Percentiles rank a stretch among this genome's conserved stretches.
phyloP scores from a whole-genome alignment of 2,113 vertebrate species.

The Oreocharis arfaki region DNA sequence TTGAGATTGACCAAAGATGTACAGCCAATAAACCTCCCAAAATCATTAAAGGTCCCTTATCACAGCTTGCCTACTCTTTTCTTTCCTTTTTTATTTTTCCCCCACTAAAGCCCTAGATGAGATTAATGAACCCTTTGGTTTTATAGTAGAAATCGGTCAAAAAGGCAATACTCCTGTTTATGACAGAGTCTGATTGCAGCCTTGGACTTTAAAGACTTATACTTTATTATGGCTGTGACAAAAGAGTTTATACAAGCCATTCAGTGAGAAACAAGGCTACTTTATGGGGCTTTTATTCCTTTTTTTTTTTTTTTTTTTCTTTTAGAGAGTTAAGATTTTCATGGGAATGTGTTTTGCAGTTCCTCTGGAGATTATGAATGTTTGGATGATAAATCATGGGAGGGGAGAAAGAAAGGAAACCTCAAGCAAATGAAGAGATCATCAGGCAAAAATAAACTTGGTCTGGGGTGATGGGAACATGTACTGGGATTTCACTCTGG shows the following conservation, averaged over 20 bases:
- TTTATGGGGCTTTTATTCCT: neutral
- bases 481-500: neutral
- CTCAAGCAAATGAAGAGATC: constrained; percentile 8
- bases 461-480: constrained; percentile 1
- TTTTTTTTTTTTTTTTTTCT: neutral
- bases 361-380: neutral
- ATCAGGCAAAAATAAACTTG: neutral
- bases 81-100: no score
- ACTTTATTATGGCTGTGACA: neutral
- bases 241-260: neutral
- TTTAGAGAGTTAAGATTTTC: neutral
- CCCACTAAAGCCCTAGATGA: neutral
- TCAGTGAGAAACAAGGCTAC: neutral
- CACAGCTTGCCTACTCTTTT: neutral
- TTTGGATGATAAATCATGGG: constrained; percentile 11
- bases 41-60: neutral
- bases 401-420: constrained; percentile 3
- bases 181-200: neutral
- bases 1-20: neutral
- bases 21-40: neutral
- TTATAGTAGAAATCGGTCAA: neutral
- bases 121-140: neutral
- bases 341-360: constrained; percentile 17
- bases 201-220: neutral
- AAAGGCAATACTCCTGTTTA: neutral